Conservation (phyloP, 2,888 invertebrate species). For the Thymelicus sylvestris region DNA sequence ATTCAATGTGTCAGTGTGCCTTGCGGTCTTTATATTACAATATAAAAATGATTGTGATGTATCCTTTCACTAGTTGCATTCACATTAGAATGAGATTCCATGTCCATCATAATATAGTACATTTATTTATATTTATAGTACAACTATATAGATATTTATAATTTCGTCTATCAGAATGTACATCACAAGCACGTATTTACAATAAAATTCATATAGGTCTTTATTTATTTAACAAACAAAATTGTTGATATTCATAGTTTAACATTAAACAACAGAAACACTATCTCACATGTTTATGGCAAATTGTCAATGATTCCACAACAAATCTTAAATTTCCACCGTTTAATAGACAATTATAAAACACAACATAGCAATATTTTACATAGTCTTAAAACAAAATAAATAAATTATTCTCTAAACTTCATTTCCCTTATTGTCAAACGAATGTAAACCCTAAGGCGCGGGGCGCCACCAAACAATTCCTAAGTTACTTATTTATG, state of each 20-base stretch:
- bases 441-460: constrained; percentile 65
- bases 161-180: constrained; percentile 53
- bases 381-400: constrained; percentile 82
- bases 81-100: constrained; percentile 38
- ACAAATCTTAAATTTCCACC: constrained; percentile 63
- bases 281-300: constrained; percentile 82
- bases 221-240: constrained; percentile 54
- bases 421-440: constrained; percentile 81
- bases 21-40: constrained; percentile 49
- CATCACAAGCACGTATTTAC: constrained; percentile 72
- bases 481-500: constrained; percentile 66
- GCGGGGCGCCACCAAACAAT: constrained; percentile 54
- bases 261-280: constrained; percentile 74
- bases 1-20: constrained; percentile 47
- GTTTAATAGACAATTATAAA: constrained; percentile 79
- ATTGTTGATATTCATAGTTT: constrained; percentile 56
- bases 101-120: constrained; percentile 49
- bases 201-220: constrained; percentile 62
- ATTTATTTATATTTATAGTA: constrained; percentile 48
- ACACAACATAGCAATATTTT: constrained; percentile 81
- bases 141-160: constrained; percentile 44
- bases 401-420: constrained; percentile 79
- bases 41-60: constrained; percentile 60
- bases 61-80: constrained; percentile 45
- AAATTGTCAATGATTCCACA: constrained; percentile 73